These are phyloP conservation scores for Labeo catla DNA, from an alignment of 2,113 vertebrate genomes.

Conservation along the genomic window DNA sequence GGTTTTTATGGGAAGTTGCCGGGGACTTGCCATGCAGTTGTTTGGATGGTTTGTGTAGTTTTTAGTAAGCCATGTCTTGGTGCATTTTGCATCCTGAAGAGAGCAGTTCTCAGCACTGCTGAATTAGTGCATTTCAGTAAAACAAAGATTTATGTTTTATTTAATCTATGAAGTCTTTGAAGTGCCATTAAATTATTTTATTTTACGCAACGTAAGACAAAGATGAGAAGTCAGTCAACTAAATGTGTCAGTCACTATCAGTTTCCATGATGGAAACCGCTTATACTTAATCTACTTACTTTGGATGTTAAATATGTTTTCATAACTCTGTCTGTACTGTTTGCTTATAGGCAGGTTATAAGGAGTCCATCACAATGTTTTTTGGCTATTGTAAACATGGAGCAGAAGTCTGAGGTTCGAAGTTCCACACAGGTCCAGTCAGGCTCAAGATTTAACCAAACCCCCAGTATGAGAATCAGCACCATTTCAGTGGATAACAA, in stretches of 20 bases:
- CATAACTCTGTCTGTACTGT: neutral
- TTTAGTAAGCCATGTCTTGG: neutral
- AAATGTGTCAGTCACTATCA: neutral
- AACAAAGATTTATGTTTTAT: neutral
- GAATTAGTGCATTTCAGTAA: neutral
- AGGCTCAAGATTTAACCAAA: no score
- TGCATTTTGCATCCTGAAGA: neutral
- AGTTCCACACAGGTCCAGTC: no score
- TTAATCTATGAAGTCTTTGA: neutral
- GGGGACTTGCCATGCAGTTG: neutral
- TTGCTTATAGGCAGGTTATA: neutral
- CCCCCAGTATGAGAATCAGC: no score
- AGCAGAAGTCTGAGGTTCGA: no score
- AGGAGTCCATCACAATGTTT: neutral
- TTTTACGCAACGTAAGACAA: neutral
- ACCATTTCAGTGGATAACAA: no score
- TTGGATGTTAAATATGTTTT: neutral
- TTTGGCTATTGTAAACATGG: no score
- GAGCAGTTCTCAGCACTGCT: neutral
- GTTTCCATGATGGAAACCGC: neutral
- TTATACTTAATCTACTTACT: neutral
- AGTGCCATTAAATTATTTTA: neutral
- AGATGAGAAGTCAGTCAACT: neutral
- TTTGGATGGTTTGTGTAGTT: neutral
- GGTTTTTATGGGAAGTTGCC: neutral